phyloP scores from a whole-genome alignment of 1,140 invertebrate species.

The Medauroidea extradentata region DNA sequence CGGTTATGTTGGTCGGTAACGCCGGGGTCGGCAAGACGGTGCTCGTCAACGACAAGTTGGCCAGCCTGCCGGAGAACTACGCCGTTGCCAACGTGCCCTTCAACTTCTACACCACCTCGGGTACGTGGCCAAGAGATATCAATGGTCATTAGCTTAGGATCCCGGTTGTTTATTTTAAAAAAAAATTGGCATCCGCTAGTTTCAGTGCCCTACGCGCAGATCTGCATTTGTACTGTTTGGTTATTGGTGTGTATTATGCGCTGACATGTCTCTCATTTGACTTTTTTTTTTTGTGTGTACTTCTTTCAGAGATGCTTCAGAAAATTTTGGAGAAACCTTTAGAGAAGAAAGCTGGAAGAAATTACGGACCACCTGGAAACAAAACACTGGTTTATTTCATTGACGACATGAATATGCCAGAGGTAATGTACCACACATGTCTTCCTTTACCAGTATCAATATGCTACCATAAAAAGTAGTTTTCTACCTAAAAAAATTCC shows the following conservation, averaged over 20 bases:
- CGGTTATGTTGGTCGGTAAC: constrained; percentile 90
- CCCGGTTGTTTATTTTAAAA: too few relatives aligned
- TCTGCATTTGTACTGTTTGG: too few relatives aligned
- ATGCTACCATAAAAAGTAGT: too few relatives aligned
- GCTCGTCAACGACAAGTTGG: constrained; percentile 79
- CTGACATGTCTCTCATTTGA: too few relatives aligned
- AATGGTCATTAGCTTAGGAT: too few relatives aligned
- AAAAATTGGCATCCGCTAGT: too few relatives aligned
- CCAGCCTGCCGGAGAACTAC: constrained; percentile 76
- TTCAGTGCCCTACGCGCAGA: too few relatives aligned
- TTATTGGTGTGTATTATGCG: too few relatives aligned
- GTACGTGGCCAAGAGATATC: too few relatives aligned
- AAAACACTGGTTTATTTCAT: constrained; percentile 95
- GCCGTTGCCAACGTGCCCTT: constrained; percentile 89
- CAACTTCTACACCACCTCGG: constrained; percentile 93
- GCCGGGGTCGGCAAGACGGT: constrained; percentile 91
- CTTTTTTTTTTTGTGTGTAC: neutral
- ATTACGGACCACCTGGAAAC: constrained; percentile 91
- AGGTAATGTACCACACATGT: too few relatives aligned
- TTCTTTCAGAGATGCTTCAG: constrained; percentile 78
- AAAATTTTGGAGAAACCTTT: constrained; percentile 92
- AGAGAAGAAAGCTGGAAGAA: constrained; percentile 94
- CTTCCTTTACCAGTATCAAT: too few relatives aligned
- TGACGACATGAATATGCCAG: constrained; percentile 98
- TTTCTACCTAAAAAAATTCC: too few relatives aligned